Evolutionary conservation across 2,888 invertebrate species (phyloP).

Genomic region (Cephus nigrinus): DNA sequence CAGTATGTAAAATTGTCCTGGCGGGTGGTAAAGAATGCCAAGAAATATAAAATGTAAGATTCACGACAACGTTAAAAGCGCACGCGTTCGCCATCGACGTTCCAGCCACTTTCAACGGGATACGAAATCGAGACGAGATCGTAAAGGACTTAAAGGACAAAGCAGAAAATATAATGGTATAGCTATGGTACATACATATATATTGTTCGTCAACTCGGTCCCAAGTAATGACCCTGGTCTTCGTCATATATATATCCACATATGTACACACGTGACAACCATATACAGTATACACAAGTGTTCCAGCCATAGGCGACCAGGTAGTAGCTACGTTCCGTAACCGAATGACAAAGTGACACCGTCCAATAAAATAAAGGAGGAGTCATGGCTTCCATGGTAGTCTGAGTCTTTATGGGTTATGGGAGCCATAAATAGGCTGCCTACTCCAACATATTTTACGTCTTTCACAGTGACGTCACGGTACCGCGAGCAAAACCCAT

Average conservation of each 20-base stretch:
- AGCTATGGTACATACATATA: neutral
- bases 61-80: neutral
- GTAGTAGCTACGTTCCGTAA: neutral
- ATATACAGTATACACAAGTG: neutral
- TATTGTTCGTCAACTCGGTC: neutral
- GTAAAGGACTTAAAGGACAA: neutral
- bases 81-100: neutral
- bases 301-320: neutral
- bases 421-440: neutral
- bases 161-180: neutral
- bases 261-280: neutral
- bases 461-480: neutral
- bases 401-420: neutral
- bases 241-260: neutral
- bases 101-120: neutral
- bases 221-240: neutral
- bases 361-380: slow-evolving; percentile 5
- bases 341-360: slow-evolving; percentile 1
- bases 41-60: neutral
- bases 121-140: neutral
- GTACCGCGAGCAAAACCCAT: neutral
- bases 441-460: neutral
- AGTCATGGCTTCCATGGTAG: neutral
- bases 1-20: neutral
- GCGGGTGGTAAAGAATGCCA: neutral